phyloP scores from a whole-genome alignment of 2,888 invertebrate species.

The Arrhopalites spinosus region DNA sequence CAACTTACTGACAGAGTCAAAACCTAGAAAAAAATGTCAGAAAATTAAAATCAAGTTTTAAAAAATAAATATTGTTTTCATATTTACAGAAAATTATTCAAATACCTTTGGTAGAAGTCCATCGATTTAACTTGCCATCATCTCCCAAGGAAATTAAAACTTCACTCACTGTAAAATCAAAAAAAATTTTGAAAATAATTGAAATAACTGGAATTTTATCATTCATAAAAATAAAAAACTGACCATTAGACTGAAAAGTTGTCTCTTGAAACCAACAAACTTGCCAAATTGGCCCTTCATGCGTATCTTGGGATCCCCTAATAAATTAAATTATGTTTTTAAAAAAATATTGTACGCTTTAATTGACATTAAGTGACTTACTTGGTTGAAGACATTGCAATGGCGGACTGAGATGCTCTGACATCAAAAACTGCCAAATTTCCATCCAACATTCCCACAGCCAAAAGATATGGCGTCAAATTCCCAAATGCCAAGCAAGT shows the following conservation, averaged over 20 bases:
- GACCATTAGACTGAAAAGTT: constrained; percentile 38
- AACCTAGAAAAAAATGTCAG: no score
- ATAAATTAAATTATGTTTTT: background rate
- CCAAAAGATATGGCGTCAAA: constrained; percentile 72
- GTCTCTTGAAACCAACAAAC: constrained; percentile 51
- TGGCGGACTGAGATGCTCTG: constrained; percentile 58
- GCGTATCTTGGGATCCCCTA: constrained; percentile 42
- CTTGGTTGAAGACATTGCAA: constrained; percentile 34
- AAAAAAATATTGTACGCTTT: no score
- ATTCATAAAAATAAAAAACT: no score
- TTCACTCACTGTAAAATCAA: constrained; percentile 47
- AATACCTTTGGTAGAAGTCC: constrained; percentile 52
- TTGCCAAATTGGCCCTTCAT: constrained; percentile 54
- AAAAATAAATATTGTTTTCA: no score
- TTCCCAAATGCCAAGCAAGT: constrained; percentile 73
- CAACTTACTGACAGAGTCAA: constrained; percentile 48
- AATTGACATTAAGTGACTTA: background rate
- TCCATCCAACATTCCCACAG: constrained; percentile 77
- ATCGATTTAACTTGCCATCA: constrained; percentile 52
- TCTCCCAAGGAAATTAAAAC: constrained; percentile 51
- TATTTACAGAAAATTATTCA: no score
- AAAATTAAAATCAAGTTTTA: no score
- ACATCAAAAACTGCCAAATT: constrained; percentile 73
- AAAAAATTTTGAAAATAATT: no score
- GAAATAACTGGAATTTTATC: no score